phyloP scores from a whole-genome alignment of 1,140 invertebrate genomes.

The Bombus terrestris region DNA sequence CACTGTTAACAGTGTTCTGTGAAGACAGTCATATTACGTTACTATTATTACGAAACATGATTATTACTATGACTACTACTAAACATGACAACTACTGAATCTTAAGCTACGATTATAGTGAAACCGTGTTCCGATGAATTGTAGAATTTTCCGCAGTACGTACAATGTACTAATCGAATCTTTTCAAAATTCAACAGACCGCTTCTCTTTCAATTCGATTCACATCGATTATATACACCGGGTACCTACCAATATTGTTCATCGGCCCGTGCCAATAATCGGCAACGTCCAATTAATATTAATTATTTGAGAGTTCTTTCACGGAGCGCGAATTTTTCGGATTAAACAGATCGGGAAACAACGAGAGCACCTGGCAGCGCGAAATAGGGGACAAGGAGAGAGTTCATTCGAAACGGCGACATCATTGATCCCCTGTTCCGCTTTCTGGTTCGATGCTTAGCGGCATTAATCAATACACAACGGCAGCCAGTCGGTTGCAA shows the following conservation, averaged over 20 bases:
- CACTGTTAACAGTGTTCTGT: too few species aligned
- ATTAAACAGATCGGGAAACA: constrained; percentile 26
- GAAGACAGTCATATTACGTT: too few species aligned
- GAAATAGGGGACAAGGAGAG: background rate
- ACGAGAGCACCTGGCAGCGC: background rate
- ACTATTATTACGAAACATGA: too few species aligned
- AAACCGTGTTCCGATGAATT: too few species aligned
- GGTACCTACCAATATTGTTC: too few species aligned
- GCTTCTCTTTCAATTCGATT: background rate
- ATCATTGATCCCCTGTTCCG: constrained; percentile 33
- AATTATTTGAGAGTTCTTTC: constrained; percentile 10
- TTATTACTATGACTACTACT: too few species aligned
- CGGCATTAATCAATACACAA: constrained; percentile 46
- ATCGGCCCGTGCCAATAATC: too few species aligned
- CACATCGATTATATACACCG: background rate
- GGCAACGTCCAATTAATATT: background rate
- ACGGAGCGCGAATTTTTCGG: background rate
- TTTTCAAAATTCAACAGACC: background rate
- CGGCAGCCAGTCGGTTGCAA: constrained; percentile 35
- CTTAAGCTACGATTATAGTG: too few species aligned
- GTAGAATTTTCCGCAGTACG: too few species aligned
- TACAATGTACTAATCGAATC: background rate
- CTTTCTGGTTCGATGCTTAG: constrained; percentile 39
- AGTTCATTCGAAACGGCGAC: background rate
- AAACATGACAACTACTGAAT: too few species aligned